Evolutionary conservation across 1,140 invertebrate species (phyloP), one percentile per base, ranked within the genome.

Genomic region (Caligus rogercresseyi): DNA sequence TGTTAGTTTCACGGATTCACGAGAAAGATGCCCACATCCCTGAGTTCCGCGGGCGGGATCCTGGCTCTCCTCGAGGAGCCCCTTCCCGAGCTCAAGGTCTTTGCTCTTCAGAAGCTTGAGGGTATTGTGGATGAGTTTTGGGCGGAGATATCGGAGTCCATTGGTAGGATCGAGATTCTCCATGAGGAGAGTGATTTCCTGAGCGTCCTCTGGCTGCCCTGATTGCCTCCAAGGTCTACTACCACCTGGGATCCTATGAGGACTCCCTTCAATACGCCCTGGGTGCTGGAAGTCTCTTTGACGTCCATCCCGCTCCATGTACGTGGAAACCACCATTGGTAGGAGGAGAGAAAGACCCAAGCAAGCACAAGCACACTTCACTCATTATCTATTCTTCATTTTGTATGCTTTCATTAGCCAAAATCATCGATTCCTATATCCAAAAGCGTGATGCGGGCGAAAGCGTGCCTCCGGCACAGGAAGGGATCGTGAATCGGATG

Each of bases 221-320:
- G 65, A 90, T 99, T 21, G 93, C 92, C 3, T 97, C 93, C 67
- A 98, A 98, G 77, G 91, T 98, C 3, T 98, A 97, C 71, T 97
- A 96, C 75, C 92, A 98, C 74, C 77, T 98, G 56, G 92, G 92
- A 24, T 88, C 89, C 3, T 97, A 93, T 76, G 87, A 94, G 72
- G 90, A 97, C 75, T 92, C 93, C 0, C 71, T 98, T 62, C 89
- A 86, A 25, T 95, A 91, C 77, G 91, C 94, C 26, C 76, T 97
- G 14, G 87, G 89, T 58, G 89, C 94, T 69, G 89, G 89, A 54
- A 81, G 87, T 69, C 75, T 95, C 0, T 96, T 98, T 74, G 88
- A 97, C 76, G 87, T 97, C 0, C 92, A 90, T 83, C 85, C 51
- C 79, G 85, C 55, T 86, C 85, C 65, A 91, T 96, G 77, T 98